phyloP scores from a whole-genome alignment of 2,113 vertebrate genomes.

The Pica pica region DNA sequence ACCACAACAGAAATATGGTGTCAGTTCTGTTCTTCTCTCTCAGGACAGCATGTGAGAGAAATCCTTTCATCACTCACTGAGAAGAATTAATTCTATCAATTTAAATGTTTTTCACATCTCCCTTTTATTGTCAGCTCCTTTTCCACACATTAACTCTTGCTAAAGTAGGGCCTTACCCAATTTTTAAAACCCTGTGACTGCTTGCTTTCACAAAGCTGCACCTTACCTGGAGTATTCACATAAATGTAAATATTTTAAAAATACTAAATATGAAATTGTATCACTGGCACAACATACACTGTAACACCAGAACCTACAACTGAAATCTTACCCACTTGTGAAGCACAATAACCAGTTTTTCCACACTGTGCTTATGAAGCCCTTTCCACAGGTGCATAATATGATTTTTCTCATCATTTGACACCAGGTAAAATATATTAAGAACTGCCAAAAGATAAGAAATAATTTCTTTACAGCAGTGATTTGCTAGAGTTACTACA shows the following conservation, averaged over 20 bases:
- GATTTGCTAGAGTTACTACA: neutral
- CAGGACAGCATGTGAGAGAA: neutral
- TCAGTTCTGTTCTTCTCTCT: neutral
- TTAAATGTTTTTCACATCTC: neutral
- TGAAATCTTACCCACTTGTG: neutral
- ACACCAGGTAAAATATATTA: neutral
- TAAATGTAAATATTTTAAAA: neutral
- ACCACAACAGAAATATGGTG: neutral
- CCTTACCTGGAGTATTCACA: neutral
- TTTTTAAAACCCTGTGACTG: neutral
- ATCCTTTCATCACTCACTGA: neutral
- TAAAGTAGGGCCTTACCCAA: neutral
- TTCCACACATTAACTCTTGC: neutral
- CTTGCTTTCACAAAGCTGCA: neutral
- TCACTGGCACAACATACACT: neutral
- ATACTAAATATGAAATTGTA: neutral
- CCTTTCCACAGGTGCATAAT: rapidly evolving
- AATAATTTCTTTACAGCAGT: neutral
- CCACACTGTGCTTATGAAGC: neutral
- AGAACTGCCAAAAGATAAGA: neutral
- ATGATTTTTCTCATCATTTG: neutral
- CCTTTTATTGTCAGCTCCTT: neutral
- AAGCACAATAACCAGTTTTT: neutral
- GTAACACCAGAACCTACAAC: neutral
- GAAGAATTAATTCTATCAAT: neutral